Conservation (phyloP, 2,888 invertebrate genomes). For the Apamea monoglypha region DNA sequence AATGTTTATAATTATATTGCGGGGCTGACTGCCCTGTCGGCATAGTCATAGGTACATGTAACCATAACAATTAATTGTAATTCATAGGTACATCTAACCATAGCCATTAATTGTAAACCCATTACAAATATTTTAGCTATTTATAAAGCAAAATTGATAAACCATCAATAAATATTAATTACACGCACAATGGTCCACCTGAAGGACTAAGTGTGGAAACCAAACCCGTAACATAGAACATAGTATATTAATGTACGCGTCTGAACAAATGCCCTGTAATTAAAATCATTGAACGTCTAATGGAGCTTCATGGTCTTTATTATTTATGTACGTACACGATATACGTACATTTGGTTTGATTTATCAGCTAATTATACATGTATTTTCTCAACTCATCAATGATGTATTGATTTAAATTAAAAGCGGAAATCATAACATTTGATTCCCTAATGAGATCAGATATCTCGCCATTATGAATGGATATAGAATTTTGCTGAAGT, state of each 20-base stretch:
- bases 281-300: conserved; percentile 43
- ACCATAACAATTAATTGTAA: no score
- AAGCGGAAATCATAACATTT: neutral
- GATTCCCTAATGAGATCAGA: conserved; percentile 4
- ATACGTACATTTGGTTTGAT: conserved; percentile 18
- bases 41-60: neutral
- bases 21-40: no score
- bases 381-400: conserved; percentile 2
- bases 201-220: no score
- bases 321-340: conserved; percentile 13
- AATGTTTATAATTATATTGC: neutral
- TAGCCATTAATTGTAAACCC: neutral
- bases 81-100: neutral
- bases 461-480: neutral
- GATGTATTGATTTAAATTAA: neutral
- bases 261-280: conserved; percentile 42
- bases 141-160: neutral
- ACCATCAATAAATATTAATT: conserved; percentile 36
- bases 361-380: conserved; percentile 24
- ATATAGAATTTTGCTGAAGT: neutral
- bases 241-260: conserved; percentile 16
- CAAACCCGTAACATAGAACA: no score
- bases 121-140: neutral
- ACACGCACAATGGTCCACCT: no score
- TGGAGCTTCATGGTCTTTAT: conserved; percentile 30